phyloP scores from a whole-genome alignment of 2,113 vertebrate species.

The Ancistrus triradiatus region DNA sequence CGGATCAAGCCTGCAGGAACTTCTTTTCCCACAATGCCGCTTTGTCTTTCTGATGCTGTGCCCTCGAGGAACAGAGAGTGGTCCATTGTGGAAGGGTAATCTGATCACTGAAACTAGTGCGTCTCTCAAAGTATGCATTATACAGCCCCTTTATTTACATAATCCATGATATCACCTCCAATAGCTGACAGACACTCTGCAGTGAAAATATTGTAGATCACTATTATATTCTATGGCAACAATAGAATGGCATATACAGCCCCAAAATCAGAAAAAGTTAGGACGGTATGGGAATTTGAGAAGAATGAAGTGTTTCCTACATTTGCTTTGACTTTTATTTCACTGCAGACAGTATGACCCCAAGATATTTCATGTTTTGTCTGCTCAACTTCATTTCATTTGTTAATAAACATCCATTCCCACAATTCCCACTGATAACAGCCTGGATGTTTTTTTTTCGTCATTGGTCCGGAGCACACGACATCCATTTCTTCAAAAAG shows the following conservation, averaged over 20 bases:
- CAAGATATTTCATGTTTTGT: too few species aligned
- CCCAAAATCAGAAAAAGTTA: too few species aligned
- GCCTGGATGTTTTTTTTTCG: too few species aligned
- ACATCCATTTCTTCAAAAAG: too few species aligned
- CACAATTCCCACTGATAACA: too few species aligned
- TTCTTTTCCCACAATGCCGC: constrained; percentile 22
- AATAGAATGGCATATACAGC: neutral
- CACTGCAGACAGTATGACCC: too few species aligned
- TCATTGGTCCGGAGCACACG: too few species aligned
- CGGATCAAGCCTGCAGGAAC: constrained; percentile 5
- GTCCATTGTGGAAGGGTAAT: constrained; percentile 22
- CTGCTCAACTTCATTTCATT: too few species aligned
- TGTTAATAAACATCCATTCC: too few species aligned
- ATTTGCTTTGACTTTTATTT: too few species aligned
- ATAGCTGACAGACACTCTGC: neutral
- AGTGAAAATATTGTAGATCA: neutral
- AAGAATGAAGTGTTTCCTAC: too few species aligned
- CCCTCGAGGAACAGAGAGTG: constrained; percentile 25
- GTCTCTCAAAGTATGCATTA: constrained; percentile 19
- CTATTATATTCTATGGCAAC: neutral
- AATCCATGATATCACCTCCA: constrained; percentile 25
- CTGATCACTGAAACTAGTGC: constrained; percentile 29
- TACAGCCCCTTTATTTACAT: constrained; percentile 18
- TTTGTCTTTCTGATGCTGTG: constrained; percentile 26
- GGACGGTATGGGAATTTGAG: too few species aligned